These are phyloP conservation scores for Solenodon paradoxus DNA, from an alignment of 2,113 vertebrate species.

Conservation along the genomic window DNA sequence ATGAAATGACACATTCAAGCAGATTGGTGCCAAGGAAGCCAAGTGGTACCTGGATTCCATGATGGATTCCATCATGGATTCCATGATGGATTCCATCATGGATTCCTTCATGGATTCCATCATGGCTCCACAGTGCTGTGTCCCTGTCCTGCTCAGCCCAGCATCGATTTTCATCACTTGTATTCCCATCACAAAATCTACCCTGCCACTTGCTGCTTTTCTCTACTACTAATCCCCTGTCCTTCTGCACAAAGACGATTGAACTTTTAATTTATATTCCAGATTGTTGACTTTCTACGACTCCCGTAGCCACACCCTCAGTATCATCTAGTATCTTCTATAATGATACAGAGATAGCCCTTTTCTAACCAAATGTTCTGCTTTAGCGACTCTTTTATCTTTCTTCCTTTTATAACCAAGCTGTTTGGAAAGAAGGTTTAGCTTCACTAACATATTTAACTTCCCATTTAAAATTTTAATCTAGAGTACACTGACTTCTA, in stretches of 20 bases:
- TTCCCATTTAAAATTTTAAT: constrained; percentile 56
- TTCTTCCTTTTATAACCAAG: background rate
- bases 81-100: too few species aligned
- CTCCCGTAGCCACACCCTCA: background rate
- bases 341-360: background rate
- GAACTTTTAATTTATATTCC: constrained; percentile 32
- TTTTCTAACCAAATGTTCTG: background rate
- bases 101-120: too few species aligned
- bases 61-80: too few species aligned
- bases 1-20: constrained; percentile 19
- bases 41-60: background rate
- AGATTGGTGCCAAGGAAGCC: constrained; percentile 27
- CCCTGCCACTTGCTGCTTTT: background rate
- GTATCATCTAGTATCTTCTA: background rate
- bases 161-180: background rate
- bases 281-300: background rate
- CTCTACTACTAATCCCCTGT: background rate
- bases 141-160: background rate
- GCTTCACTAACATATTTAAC: constrained; percentile 13
- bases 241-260: background rate
- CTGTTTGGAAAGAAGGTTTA: constrained; percentile 19
- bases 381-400: background rate
- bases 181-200: background rate
- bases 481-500: background rate
- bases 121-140: too few species aligned